These are phyloP conservation scores for Coccyzus lansbergi DNA, from an alignment of 2,797 vertebrate genomes.

Conservation along the genomic window DNA sequence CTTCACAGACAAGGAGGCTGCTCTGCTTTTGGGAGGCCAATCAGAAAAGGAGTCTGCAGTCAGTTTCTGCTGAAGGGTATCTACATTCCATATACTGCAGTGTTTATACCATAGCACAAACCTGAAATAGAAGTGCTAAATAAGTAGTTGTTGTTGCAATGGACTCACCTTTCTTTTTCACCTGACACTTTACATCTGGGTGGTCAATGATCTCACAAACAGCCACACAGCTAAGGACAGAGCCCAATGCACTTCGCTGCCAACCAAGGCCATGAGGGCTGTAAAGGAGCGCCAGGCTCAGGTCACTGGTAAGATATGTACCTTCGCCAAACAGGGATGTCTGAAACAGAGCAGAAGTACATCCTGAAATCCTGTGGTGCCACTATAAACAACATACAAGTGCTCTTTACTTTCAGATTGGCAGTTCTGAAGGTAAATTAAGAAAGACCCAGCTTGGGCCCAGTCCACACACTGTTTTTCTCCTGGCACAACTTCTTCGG, in stretches of 20 bases:
- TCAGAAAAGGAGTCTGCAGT: background rate
- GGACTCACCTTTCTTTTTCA: slow-evolving; percentile 91
- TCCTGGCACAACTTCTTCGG: slow-evolving; percentile 2
- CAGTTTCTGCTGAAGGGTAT: background rate
- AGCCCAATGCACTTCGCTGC: slow-evolving; percentile 87
- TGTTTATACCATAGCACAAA: background rate
- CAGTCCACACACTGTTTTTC: background rate
- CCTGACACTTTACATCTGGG: slow-evolving; percentile 96
- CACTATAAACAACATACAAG: background rate
- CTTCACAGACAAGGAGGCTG: background rate
- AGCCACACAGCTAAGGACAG: slow-evolving; percentile 92
- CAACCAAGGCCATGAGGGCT: slow-evolving; percentile 92
- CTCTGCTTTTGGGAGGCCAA: background rate
- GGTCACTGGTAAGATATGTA: slow-evolving; percentile 97
- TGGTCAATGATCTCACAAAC: slow-evolving; percentile 97
- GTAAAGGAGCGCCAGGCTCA: slow-evolving; percentile 96
- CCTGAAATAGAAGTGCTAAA: background rate
- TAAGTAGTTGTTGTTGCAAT: background rate
- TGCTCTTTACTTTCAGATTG: background rate
- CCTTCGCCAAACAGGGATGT: slow-evolving; percentile 97
- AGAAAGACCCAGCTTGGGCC: background rate
- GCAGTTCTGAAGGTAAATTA: background rate
- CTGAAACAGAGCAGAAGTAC: slow-evolving; percentile 73
- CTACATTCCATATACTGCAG: fast-evolving
- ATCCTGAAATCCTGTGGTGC: background rate